Conservation (phyloP, 2,797 vertebrate species). For the Falco columbarius region DNA sequence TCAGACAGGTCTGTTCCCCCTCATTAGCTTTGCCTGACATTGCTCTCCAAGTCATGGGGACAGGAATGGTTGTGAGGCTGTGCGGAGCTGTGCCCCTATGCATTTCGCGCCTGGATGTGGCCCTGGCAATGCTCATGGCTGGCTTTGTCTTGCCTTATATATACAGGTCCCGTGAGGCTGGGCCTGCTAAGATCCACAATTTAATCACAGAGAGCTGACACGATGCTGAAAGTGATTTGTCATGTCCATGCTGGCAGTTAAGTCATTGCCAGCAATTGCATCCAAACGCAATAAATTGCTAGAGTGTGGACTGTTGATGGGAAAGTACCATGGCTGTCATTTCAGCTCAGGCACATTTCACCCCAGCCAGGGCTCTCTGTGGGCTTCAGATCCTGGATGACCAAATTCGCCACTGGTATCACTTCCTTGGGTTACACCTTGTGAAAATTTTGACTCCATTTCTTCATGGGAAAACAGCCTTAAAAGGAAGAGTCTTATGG, state of each 20-base stretch:
- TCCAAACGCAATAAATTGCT: conserved; percentile 55
- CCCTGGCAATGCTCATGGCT: not conserved
- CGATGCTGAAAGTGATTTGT: conserved; percentile 57
- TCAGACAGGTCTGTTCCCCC: conserved; percentile 51
- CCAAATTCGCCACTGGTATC: not conserved
- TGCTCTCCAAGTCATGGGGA: conserved; percentile 2
- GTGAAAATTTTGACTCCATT: not conserved
- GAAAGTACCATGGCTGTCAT: conserved; percentile 25
- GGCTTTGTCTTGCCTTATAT: not conserved
- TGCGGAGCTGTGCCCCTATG: not conserved
- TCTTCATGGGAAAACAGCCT: not conserved
- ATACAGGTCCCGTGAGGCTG: not conserved
- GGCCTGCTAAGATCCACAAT: conserved; percentile 35
- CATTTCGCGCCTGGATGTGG: not conserved
- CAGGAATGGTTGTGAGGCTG: not conserved
- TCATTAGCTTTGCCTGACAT: conserved; percentile 50
- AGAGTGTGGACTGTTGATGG: not conserved
- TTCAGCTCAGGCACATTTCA: not conserved
- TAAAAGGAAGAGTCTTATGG: not conserved
- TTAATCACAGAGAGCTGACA: conserved; percentile 60
- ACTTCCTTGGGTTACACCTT: not conserved
- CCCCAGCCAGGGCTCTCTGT: not conserved
- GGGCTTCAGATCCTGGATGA: not conserved
- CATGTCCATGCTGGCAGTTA: conserved; percentile 40
- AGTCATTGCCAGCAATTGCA: conserved; percentile 54